Evolutionary conservation across 2,888 invertebrate genomes (phyloP), one percentile per base, ranked within the genome.

Genomic region (Cheilosia variabilis): DNA sequence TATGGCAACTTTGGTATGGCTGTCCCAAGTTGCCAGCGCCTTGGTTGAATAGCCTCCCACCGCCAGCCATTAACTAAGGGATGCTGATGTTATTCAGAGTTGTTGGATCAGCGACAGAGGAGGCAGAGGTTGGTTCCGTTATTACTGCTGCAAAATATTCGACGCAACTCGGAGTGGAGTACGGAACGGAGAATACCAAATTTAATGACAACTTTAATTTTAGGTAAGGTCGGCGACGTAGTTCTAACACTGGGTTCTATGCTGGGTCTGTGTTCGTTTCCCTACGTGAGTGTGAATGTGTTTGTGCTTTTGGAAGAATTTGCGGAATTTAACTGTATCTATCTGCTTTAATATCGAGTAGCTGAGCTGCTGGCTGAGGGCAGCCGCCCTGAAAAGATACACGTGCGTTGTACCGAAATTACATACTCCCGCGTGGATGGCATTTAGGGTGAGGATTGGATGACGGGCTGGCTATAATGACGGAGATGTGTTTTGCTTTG

Each of bases 131-230:
- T 31, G 9, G 31, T 31, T 9, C 31, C 31, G 31, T 31, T 31
- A 9, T 31, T 31, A 45, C 34, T 66, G 41, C 65, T 57, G 55
- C 41, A 53, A 65, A 52, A 58, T 66, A 7, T 47, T 58, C 77
- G 60, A 65, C 58, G 60, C 71, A 82, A 63, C 71, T 65, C 58
- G 53, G 37, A 31, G 31, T 31, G 31, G 37, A 37, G 37, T 13
- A 13, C 13, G 13, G 37, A 13, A 37, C 13, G 37, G 37, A 63
- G 60, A 57, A 55, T 37, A 41, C 22, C 31, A 52, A 76, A 82
- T 82, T 82, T 82, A 77, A 82, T 53, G 76, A 15, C 22, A 5
- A 34, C 82, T 77, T 77, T 72, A 78, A 83, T 78, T 82, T 68
- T 78, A 57, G 62, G 72, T 78, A 83, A 83, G 72, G 72, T 73